These are phyloP conservation scores for Parus major DNA, from an alignment of 2,113 vertebrate genomes.

Conservation along the genomic window DNA sequence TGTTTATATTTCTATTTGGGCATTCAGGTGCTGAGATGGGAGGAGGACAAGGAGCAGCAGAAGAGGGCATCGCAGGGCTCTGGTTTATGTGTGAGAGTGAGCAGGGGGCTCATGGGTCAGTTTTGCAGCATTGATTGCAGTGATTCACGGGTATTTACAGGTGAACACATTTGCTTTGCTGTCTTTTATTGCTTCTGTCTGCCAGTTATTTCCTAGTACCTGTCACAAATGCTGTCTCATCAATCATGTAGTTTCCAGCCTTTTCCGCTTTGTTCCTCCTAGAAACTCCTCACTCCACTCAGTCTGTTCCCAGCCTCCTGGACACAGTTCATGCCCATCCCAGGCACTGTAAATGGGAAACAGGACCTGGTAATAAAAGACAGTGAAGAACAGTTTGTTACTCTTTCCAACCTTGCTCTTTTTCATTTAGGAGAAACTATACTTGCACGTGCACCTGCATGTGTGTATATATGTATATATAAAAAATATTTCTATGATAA, in stretches of 20 bases:
- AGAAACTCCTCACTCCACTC: neutral
- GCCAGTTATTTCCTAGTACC: neutral
- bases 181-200: neutral
- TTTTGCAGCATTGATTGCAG: neutral
- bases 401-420: neutral
- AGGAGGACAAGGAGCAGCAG: neutral
- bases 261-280: neutral
- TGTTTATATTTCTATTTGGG: neutral
- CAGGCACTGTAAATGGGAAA: neutral
- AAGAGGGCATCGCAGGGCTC: neutral
- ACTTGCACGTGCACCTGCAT: fast-evolving
- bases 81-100: fast-evolving
- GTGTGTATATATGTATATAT: fast-evolving
- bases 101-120: neutral
- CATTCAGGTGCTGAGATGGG: neutral
- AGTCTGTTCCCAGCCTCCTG: neutral
- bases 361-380: neutral
- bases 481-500: neutral
- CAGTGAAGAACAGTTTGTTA: neutral
- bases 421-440: neutral
- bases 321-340: neutral
- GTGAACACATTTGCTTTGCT: neutral
- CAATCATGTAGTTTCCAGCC: neutral
- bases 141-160: neutral
- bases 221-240: neutral